phyloP scores from a whole-genome alignment of 2,113 vertebrate species.

The Scatophagus argus region DNA sequence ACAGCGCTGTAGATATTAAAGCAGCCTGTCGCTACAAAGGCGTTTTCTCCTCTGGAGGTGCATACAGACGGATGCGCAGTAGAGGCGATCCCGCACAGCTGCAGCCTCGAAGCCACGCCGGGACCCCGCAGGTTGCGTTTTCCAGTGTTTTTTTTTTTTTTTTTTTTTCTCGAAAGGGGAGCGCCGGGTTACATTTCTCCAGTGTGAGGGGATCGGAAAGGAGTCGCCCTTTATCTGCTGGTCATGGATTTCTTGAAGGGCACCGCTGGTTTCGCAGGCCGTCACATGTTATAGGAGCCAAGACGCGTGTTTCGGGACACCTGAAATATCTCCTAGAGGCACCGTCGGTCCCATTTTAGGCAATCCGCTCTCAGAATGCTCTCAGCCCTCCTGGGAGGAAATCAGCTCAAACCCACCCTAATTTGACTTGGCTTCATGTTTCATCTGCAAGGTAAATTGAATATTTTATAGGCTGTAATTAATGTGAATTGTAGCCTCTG shows the following conservation, averaged over 20 bases:
- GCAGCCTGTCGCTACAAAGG: slow-evolving; percentile 73
- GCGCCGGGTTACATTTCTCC: slow-evolving; percentile 24
- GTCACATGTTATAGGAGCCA: slow-evolving; percentile 62
- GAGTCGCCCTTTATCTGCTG: slow-evolving; percentile 55
- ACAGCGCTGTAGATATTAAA: slow-evolving; percentile 50
- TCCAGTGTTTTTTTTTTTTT: background rate
- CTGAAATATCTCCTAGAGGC: slow-evolving; percentile 61
- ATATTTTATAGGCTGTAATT: slow-evolving; percentile 26
- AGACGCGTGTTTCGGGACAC: slow-evolving; percentile 73
- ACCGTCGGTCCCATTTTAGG: slow-evolving; percentile 57
- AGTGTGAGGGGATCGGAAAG: slow-evolving; percentile 15
- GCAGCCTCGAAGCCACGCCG: slow-evolving; percentile 66
- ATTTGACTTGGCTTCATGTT: slow-evolving; percentile 71
- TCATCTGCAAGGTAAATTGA: slow-evolving; percentile 79
- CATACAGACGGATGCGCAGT: slow-evolving; percentile 77
- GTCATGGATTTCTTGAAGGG: slow-evolving; percentile 80
- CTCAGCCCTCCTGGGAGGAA: slow-evolving; percentile 51
- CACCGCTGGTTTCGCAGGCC: slow-evolving; percentile 76
- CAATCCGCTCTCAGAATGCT: slow-evolving; percentile 51
- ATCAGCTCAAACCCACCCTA: slow-evolving; percentile 45
- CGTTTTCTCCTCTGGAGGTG: slow-evolving; percentile 80
- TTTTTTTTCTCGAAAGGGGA: background rate
- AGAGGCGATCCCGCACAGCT: slow-evolving; percentile 75
- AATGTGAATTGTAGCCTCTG: slow-evolving; percentile 16
- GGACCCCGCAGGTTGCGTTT: slow-evolving; percentile 61